A percentile compares a stretch with the other conserved stretches of the same genome.
Conservation (phyloP, 2,797 vertebrate species). For the Phrynocephalus vlangalii region DNA sequence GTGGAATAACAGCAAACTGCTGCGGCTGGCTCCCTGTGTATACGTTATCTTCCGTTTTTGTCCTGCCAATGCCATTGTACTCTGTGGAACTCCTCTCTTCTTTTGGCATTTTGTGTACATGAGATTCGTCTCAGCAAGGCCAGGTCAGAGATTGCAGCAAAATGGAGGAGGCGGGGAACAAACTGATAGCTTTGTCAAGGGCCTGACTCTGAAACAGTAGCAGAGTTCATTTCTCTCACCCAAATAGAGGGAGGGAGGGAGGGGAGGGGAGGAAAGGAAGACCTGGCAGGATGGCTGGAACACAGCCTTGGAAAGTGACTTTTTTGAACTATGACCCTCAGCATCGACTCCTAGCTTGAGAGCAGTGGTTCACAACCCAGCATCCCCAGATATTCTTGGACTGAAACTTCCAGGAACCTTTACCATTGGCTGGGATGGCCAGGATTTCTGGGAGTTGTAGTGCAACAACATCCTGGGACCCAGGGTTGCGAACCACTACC, state of each 20-base stretch:
- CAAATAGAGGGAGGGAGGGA: neutral
- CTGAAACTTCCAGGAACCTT: no score
- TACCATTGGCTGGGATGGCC: no score
- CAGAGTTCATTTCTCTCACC: neutral
- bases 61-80: conserved; percentile 63
- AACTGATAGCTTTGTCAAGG: neutral
- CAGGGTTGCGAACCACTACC: no score
- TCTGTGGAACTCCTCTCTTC: conserved; percentile 42
- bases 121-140: conserved; percentile 58
- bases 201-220: neutral
- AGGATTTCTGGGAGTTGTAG: no score
- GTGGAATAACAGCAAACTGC: conserved; percentile 63
- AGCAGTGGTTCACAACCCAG: no score
- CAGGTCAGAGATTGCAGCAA: conserved; percentile 48
- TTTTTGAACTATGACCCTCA: no score
- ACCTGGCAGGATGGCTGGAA: no score
- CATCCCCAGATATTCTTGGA: no score
- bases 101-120: conserved; percentile 52
- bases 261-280: neutral
- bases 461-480: no score
- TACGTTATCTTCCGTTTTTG: conserved; percentile 69
- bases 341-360: no score
- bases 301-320: no score
- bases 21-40: conserved; percentile 62
- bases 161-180: neutral